Percentiles rank a stretch among this genome's conserved stretches.
These are phyloP conservation scores for Lagorchestes hirsutus DNA, from an alignment of 2,797 vertebrate species.

Conservation along the genomic window DNA sequence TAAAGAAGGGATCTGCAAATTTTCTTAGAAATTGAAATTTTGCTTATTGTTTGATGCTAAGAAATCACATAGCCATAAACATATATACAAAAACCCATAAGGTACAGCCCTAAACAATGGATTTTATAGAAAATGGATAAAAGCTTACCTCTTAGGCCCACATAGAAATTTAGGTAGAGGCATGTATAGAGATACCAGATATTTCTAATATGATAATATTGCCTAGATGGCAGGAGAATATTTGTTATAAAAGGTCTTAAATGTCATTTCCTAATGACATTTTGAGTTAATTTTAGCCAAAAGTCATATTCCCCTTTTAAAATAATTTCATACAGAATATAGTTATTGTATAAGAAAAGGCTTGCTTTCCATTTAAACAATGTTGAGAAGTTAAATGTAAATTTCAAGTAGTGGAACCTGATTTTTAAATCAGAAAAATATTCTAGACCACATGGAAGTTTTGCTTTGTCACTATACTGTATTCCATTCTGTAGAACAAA, in stretches of 20 bases:
- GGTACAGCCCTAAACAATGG: conserved; percentile 74
- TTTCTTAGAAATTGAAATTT: conserved; percentile 62
- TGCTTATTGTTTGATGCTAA: conserved; percentile 77
- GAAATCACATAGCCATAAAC: conserved; percentile 41
- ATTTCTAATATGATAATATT: conserved; percentile 72
- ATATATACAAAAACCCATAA: conserved; percentile 54
- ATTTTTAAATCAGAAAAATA: conserved; percentile 79
- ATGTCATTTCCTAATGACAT: conserved; percentile 77
- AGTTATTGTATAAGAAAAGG: conserved; percentile 70
- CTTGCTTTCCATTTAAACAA: conserved; percentile 64
- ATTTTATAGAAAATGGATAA: conserved; percentile 77
- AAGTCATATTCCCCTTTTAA: conserved; percentile 61
- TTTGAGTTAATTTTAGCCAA: conserved; percentile 58
- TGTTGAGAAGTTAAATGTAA: conserved; percentile 68
- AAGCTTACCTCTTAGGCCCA: conserved; percentile 73
- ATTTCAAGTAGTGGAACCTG: conserved; percentile 61
- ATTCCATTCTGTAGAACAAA: conserved; percentile 91
- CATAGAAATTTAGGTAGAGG: conserved; percentile 63
- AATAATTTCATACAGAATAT: conserved; percentile 65
- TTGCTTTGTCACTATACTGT: conserved; percentile 90
- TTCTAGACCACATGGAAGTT: conserved; percentile 73
- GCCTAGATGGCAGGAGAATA: conserved; percentile 57
- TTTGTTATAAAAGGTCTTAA: conserved; percentile 78
- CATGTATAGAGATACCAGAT: conserved; percentile 59
- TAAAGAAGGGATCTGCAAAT: conserved; percentile 61